These are phyloP conservation scores for Bombycilla garrulus DNA, from an alignment of 2,113 vertebrate species.

Conservation along the genomic window DNA sequence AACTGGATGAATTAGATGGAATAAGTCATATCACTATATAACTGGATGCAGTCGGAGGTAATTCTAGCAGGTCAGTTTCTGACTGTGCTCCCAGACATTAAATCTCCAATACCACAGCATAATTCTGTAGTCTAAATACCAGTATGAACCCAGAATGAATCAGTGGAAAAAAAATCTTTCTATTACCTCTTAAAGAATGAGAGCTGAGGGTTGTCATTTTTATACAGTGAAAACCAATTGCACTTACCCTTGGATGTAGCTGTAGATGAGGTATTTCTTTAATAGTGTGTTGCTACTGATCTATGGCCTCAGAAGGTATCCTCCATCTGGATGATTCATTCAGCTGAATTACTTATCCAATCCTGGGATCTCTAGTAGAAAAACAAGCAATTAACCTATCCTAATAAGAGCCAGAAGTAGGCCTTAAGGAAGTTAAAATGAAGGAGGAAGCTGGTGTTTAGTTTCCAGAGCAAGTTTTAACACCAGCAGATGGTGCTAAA, in stretches of 20 bases:
- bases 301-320: background rate
- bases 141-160: background rate
- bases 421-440: constrained; percentile 34
- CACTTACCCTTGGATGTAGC: background rate
- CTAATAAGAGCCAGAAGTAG: constrained; percentile 52
- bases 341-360: constrained; percentile 25
- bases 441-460: constrained; percentile 39
- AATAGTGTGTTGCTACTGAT: background rate
- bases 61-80: background rate
- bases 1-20: background rate
- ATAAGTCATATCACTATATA: background rate
- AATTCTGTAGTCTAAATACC: background rate
- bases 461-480: constrained; percentile 70
- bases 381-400: constrained; percentile 64
- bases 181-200: background rate
- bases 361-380: constrained; percentile 27
- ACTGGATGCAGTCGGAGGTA: background rate
- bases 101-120: background rate
- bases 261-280: background rate
- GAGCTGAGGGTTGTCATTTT: background rate
- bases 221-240: background rate
- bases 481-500: constrained; percentile 91
- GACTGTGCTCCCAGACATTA: background rate
- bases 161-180: background rate
- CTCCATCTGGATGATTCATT: constrained; percentile 22